phyloP scores from a whole-genome alignment of 1,140 invertebrate genomes.

The Vanessa atalanta region DNA sequence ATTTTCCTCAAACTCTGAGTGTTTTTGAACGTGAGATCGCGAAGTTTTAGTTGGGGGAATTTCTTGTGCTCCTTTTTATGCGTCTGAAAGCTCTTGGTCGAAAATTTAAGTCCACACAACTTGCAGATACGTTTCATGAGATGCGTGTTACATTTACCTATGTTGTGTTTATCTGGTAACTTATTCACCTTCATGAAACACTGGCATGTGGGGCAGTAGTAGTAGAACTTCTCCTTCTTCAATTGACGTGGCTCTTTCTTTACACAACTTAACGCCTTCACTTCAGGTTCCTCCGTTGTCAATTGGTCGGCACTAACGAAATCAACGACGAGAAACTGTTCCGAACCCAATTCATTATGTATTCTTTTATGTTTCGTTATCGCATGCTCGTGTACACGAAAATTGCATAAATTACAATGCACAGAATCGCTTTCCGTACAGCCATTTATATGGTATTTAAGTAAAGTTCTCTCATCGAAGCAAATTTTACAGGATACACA shows the following conservation, averaged over 20 bases:
- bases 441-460: constrained; percentile 17
- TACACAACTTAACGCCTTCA: neutral
- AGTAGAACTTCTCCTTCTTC: constrained; percentile 2
- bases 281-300: neutral
- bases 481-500: constrained; percentile 37
- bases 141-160: constrained; percentile 12
- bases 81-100: constrained; percentile 13
- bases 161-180: constrained; percentile 2
- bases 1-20: constrained; percentile 32
- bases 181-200: constrained; percentile 23
- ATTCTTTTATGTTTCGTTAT: constrained; percentile 26
- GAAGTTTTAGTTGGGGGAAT: constrained; percentile 26
- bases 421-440: constrained; percentile 17
- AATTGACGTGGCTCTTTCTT: neutral
- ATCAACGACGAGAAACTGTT: neutral
- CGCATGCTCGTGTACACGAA: constrained; percentile 25
- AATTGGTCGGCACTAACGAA: neutral
- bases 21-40: constrained; percentile 31
- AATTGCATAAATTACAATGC: constrained; percentile 26
- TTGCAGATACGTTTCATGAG: constrained; percentile 24
- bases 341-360: constrained; percentile 13
- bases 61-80: constrained; percentile 32
- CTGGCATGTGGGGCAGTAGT: constrained; percentile 37
- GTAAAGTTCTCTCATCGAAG: constrained; percentile 34
- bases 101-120: constrained; percentile 37